A percentile compares a stretch with the other conserved stretches of the same genome.
These are phyloP conservation scores for Semotilus atromaculatus DNA, from an alignment of 2,797 vertebrate species.

Conservation along the genomic window DNA sequence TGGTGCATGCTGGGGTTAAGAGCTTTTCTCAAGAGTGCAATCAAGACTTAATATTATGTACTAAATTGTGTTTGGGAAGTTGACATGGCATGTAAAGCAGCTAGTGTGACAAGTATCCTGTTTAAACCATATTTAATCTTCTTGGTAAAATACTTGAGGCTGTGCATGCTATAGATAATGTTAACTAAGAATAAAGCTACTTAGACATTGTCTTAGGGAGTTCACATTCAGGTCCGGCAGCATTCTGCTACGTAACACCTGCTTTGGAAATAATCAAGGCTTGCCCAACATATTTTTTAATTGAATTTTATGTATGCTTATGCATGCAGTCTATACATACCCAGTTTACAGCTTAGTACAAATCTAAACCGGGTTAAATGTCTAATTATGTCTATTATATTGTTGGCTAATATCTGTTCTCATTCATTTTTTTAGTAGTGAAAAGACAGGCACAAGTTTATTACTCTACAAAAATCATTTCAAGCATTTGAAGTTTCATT, in stretches of 20 bases:
- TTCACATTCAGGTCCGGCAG: neutral
- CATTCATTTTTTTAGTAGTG: neutral
- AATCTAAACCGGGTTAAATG: neutral
- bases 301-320: neutral
- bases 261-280: neutral
- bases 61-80: neutral
- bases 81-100: neutral
- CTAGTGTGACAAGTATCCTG: neutral
- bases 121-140: neutral
- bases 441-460: neutral
- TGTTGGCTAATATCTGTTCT: neutral
- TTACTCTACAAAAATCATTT: neutral
- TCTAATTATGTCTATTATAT: neutral
- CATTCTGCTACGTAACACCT: neutral
- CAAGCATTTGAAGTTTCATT: neutral
- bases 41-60: neutral
- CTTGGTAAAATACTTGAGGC: neutral
- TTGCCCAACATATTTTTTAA: neutral
- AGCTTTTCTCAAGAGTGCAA: neutral
- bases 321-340: neutral
- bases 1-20: neutral
- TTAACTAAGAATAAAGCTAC: neutral
- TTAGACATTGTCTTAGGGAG: neutral
- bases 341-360: neutral
- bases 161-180: neutral